Conservation (phyloP, 2,797 vertebrate genomes). For the Octomys mimax region DNA sequence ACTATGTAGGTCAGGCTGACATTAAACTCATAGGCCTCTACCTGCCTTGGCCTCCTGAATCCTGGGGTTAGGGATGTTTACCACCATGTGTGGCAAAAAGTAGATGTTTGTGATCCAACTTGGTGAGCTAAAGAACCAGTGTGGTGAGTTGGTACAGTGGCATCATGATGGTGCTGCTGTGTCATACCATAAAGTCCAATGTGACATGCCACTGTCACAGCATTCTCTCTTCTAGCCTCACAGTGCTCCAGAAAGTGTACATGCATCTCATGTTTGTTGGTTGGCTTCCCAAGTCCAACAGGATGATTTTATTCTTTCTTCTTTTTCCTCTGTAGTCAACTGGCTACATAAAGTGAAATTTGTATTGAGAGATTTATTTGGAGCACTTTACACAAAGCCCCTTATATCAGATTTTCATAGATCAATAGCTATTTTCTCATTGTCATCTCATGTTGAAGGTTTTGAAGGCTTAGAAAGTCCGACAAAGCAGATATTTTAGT, state of each 20-base stretch:
- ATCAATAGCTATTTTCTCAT: neutral
- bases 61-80: neutral
- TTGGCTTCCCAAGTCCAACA: neutral
- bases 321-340: neutral
- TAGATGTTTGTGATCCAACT: neutral
- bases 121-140: neutral
- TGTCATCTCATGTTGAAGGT: neutral
- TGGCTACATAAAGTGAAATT: neutral
- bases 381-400: fast-evolving
- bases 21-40: neutral
- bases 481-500: neutral
- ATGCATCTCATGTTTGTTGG: neutral
- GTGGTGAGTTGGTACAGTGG: neutral
- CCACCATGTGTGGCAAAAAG: neutral
- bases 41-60: neutral
- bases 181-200: neutral
- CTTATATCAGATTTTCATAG: neutral
- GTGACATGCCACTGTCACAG: neutral
- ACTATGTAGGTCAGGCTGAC: neutral
- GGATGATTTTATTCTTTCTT: neutral
- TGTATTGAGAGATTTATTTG: neutral
- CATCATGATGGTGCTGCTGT: neutral
- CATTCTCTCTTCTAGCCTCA: neutral
- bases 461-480: neutral
- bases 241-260: neutral